Percentiles rank a stretch among this genome's conserved stretches.
phyloP scores from a whole-genome alignment of 2,888 invertebrate genomes.

The Drosophila merina region DNA sequence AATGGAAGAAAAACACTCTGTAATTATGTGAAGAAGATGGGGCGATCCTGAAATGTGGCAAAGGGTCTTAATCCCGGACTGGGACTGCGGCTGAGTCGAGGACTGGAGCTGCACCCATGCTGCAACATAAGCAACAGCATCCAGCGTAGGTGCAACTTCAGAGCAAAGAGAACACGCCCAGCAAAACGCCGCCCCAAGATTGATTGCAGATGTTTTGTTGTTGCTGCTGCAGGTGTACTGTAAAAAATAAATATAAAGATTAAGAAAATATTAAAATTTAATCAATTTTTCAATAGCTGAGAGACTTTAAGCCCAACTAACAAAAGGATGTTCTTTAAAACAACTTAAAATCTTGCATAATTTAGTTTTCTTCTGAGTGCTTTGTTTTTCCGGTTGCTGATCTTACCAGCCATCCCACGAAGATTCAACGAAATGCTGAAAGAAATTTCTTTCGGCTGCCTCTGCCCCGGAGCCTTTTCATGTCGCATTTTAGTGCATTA shows the following conservation, averaged over 20 bases:
- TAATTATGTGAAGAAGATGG: constrained; percentile 64
- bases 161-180: constrained; percentile 74
- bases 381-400: background rate
- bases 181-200: constrained; percentile 67
- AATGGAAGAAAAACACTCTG: constrained; percentile 45
- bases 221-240: constrained; percentile 17
- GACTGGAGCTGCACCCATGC: constrained; percentile 36
- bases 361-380: background rate
- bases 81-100: constrained; percentile 13
- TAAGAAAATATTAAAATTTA: too few species aligned
- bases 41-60: constrained; percentile 40
- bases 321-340: background rate
- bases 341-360: too few species aligned
- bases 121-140: constrained; percentile 46
- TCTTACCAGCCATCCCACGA: constrained; percentile 63
- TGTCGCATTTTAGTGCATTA: constrained; percentile 82
- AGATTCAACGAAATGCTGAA: constrained; percentile 46
- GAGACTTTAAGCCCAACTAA: too few species aligned
- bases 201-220: constrained; percentile 67
- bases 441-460: constrained; percentile 59
- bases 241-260: background rate
- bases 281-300: too few species aligned
- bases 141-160: constrained; percentile 81
- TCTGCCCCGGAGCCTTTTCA: constrained; percentile 68
- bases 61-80: constrained; percentile 72